A percentile compares a stretch with the other conserved stretches of the same genome.
phyloP scores from a whole-genome alignment of 2,888 invertebrate species.

The Ptychoptera contaminata region DNA sequence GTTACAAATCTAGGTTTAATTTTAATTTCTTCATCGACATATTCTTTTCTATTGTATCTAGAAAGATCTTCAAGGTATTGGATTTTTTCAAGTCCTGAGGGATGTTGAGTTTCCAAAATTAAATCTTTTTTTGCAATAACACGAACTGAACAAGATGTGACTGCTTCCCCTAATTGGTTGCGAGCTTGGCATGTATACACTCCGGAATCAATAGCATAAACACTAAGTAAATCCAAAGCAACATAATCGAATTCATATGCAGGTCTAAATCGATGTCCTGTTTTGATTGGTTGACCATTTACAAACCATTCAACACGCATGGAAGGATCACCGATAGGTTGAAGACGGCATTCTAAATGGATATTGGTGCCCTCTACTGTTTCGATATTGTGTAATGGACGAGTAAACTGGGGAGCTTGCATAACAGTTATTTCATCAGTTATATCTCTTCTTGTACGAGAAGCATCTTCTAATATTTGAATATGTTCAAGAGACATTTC shows the following conservation, averaged over 20 bases:
- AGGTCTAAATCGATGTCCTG: slow-evolving; percentile 87
- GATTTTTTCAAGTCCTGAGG: slow-evolving; percentile 81
- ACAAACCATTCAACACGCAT: slow-evolving; percentile 95
- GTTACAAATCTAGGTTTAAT: slow-evolving; percentile 73
- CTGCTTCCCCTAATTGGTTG: slow-evolving; percentile 87
- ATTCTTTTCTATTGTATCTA: slow-evolving; percentile 66
- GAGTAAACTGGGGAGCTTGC: slow-evolving; percentile 77
- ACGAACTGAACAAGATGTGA: slow-evolving; percentile 78
- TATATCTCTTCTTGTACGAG: slow-evolving; percentile 50
- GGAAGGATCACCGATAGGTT: slow-evolving; percentile 79
- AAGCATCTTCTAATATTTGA: slow-evolving; percentile 70
- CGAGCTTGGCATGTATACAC: slow-evolving; percentile 91
- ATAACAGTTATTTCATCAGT: slow-evolving; percentile 69
- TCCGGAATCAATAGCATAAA: slow-evolving; percentile 94
- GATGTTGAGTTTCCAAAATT: slow-evolving; percentile 77
- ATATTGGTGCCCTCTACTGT: slow-evolving; percentile 83
- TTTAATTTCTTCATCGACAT: slow-evolving; percentile 68
- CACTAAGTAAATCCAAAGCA: slow-evolving; percentile 86
- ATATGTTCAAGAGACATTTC: slow-evolving; percentile 87
- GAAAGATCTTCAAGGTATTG: slow-evolving; percentile 80
- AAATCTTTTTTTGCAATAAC: slow-evolving; percentile 81
- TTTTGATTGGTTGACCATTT: slow-evolving; percentile 82
- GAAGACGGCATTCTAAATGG: slow-evolving; percentile 79
- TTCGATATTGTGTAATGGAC: slow-evolving; percentile 76
- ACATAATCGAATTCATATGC: slow-evolving; percentile 96